These are phyloP conservation scores for Corvus moneduloides DNA, from an alignment of 2,113 vertebrate species.

Conservation along the genomic window DNA sequence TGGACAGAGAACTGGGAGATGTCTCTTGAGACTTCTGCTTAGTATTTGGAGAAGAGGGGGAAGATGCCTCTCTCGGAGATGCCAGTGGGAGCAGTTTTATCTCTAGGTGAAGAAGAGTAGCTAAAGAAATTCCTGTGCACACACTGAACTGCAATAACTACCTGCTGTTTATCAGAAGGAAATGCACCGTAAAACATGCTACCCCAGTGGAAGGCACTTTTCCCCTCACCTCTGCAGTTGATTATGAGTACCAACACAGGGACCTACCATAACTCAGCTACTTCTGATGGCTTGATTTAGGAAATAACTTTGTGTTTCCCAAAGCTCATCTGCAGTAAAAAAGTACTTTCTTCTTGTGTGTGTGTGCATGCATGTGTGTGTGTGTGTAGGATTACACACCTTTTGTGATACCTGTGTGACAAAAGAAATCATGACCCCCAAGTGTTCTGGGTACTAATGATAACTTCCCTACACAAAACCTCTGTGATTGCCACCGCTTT, in stretches of 20 bases:
- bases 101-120: neutral
- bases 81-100: neutral
- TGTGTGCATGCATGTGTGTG: fast-evolving
- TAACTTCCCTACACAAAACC: neutral
- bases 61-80: neutral
- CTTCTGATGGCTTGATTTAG: neutral
- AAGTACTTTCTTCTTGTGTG: neutral
- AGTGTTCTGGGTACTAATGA: neutral
- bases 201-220: neutral
- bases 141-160: neutral
- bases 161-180: neutral
- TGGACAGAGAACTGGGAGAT: neutral
- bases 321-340: neutral
- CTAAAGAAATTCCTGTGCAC: neutral
- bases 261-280: neutral
- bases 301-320: neutral
- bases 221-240: neutral
- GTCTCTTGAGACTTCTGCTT: neutral
- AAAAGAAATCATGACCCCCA: neutral
- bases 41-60: neutral
- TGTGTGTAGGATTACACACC: fast-evolving
- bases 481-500: neutral
- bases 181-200: neutral
- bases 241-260: neutral
- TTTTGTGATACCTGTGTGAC: neutral